Conservation (phyloP, 2,113 vertebrate genomes). For the Canis aureus region DNA sequence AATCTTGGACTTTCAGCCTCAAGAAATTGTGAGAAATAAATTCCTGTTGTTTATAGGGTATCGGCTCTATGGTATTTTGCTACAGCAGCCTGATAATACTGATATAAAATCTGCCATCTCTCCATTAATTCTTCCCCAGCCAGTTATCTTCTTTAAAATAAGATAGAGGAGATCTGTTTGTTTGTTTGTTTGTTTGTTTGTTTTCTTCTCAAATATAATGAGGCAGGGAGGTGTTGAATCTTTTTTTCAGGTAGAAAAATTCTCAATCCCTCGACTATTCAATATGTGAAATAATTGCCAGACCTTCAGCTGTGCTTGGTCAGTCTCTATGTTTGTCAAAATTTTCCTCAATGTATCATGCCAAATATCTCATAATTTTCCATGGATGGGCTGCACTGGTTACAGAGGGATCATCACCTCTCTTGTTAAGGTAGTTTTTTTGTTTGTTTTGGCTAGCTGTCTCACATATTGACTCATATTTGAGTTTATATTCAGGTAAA, state of each 20-base stretch:
- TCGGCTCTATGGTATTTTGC: neutral
- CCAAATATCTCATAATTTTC: neutral
- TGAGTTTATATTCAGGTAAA: neutral
- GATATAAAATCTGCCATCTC: neutral
- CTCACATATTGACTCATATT: neutral
- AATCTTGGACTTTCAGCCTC: neutral
- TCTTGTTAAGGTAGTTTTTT: neutral
- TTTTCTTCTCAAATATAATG: neutral
- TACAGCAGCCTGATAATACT: neutral
- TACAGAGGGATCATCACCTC: neutral
- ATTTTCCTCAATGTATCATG: neutral
- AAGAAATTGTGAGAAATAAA: neutral
- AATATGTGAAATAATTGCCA: neutral
- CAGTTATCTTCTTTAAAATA: neutral
- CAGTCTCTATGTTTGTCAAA: neutral
- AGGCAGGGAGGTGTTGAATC: neutral
- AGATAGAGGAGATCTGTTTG: neutral
- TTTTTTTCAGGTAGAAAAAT: neutral
- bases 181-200: neutral
- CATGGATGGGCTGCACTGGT: neutral
- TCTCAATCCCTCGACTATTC: neutral
- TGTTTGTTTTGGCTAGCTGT: neutral
- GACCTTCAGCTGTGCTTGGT: neutral
- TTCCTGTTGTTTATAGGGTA: neutral
- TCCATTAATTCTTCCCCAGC: neutral